Conservation (phyloP, 37 sponge, comb jelly and placozoan species). For the Theonella swinhoei region DNA sequence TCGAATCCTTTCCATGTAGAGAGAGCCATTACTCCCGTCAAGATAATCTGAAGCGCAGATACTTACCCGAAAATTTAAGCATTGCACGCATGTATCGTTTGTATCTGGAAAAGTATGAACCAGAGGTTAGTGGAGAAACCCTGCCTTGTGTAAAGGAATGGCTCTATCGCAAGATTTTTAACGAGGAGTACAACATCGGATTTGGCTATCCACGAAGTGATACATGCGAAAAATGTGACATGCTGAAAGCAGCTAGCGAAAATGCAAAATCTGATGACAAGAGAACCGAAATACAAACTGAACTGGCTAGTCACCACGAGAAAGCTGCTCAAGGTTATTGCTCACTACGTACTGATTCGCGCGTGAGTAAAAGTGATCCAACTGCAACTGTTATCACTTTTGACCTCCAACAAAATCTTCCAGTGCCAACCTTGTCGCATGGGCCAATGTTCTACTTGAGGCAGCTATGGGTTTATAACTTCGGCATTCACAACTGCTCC, state of each 20-base stretch:
- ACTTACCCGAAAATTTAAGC: conserved; percentile 22
- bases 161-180: conserved; percentile 54
- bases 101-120: conserved; percentile 33
- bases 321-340: conserved; percentile 48
- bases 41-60: conserved; percentile 20
- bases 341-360: conserved; percentile 35
- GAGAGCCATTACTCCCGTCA: conserved; percentile 42
- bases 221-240: conserved; percentile 55
- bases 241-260: conserved; percentile 26
- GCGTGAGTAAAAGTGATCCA: background rate
- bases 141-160: conserved; percentile 50
- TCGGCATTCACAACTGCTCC: conserved; percentile 41
- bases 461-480: conserved; percentile 60
- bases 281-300: background rate
- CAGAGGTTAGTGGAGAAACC: conserved; percentile 12
- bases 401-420: conserved; percentile 57
- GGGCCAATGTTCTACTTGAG: conserved; percentile 40
- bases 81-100: conserved; percentile 49
- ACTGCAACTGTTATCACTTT: conserved; percentile 26
- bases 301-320: conserved; percentile 33
- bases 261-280: conserved; percentile 8
- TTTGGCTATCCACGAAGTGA: conserved; percentile 60
- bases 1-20: conserved; percentile 39
- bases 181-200: conserved; percentile 53
- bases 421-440: conserved; percentile 46